Percentiles rank a stretch among this genome's conserved stretches.
Evolutionary conservation across 92 coral and sea anemone genomes (phyloP).

Genomic region (Zoanthus solanderi): DNA sequence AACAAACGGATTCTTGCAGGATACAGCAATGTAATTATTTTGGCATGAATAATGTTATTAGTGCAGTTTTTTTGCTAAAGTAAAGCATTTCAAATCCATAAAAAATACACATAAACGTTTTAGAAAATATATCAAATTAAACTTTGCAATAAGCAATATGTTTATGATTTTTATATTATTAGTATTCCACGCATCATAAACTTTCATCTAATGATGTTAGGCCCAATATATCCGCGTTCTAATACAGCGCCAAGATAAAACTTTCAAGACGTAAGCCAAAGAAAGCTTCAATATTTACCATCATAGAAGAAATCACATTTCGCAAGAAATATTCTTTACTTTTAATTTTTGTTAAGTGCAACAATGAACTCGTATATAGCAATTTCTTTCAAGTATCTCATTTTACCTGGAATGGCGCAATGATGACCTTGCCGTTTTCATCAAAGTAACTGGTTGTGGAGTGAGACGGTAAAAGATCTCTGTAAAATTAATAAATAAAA

Average conservation of each 20-base stretch:
- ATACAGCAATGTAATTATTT: background rate
- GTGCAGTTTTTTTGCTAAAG: too few relatives aligned
- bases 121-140: too few relatives aligned
- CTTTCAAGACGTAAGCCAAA: background rate
- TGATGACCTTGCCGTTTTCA: background rate
- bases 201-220: too few relatives aligned
- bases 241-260: background rate
- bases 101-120: too few relatives aligned
- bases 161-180: too few relatives aligned
- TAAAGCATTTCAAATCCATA: too few relatives aligned
- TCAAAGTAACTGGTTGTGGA: constrained; percentile 7
- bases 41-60: too few relatives aligned
- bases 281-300: background rate
- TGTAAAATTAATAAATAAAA: background rate
- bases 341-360: background rate
- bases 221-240: too few relatives aligned
- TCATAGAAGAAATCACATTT: background rate
- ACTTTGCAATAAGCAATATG: too few relatives aligned
- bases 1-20: background rate
- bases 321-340: background rate
- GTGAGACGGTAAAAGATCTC: constrained; percentile 27
- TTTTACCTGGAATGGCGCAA: constrained; percentile 32
- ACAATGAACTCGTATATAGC: too few relatives aligned
- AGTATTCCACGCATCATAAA: too few relatives aligned
- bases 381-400: background rate